Evolutionary conservation across 2,797 vertebrate species (phyloP).

Genomic region (Falco rusticolus): DNA sequence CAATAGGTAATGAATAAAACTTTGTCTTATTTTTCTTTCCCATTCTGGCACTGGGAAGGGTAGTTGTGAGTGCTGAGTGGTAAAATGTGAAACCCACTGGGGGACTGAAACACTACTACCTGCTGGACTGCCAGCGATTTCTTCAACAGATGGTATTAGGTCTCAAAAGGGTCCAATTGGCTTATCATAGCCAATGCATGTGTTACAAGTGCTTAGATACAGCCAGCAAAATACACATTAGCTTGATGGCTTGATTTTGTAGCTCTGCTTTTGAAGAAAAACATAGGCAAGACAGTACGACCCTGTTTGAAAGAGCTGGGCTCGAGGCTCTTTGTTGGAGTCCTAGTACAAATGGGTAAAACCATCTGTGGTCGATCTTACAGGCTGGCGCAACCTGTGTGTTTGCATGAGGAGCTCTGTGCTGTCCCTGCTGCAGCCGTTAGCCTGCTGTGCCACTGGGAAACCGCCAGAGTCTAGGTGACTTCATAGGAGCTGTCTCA

Average conservation of each 20-base stretch:
- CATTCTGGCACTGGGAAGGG: background rate
- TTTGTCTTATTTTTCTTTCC: background rate
- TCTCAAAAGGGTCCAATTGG: slow-evolving; percentile 27
- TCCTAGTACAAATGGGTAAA: background rate
- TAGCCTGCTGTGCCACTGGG: background rate
- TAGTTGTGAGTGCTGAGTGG: background rate
- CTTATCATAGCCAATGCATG: background rate
- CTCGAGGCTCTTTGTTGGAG: background rate
- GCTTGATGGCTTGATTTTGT: slow-evolving; percentile 24
- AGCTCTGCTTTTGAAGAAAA: background rate
- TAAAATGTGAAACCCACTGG: background rate
- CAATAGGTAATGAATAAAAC: background rate
- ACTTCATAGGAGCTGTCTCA: background rate
- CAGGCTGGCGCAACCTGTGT: background rate
- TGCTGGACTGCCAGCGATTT: background rate
- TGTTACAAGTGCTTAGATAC: background rate
- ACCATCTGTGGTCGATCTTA: fast-evolving
- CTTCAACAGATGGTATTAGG: slow-evolving; percentile 21
- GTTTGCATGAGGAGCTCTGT: fast-evolving
- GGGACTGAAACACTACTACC: background rate
- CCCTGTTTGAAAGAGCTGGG: background rate
- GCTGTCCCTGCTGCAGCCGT: background rate
- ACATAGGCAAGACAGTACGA: background rate
- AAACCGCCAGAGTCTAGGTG: background rate
- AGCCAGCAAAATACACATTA: background rate